These are phyloP conservation scores for Psylliodes chrysocephalus DNA, from an alignment of 2,888 invertebrate species.

Conservation along the genomic window DNA sequence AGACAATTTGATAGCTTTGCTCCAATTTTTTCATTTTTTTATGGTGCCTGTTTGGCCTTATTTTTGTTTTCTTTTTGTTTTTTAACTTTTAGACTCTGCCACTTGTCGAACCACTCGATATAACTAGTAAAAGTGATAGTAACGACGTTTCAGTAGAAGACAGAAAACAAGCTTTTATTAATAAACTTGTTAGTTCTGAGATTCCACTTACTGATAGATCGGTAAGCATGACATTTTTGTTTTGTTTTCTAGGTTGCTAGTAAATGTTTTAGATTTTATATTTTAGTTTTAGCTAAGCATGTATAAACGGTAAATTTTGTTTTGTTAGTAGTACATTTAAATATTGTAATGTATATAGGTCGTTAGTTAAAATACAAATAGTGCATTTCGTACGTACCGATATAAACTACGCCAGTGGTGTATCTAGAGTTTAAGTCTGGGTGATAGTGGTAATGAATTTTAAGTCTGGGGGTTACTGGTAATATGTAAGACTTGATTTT, in stretches of 20 bases:
- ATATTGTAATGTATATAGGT: too few species aligned
- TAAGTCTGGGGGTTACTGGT: too few species aligned
- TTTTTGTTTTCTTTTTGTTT: slow-evolving; percentile 41
- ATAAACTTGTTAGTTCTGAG: slow-evolving; percentile 56
- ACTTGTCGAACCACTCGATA: slow-evolving; percentile 58
- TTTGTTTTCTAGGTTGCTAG: slow-evolving; percentile 2
- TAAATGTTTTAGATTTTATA: slow-evolving; percentile 2
- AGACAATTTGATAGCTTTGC: slow-evolving; percentile 3
- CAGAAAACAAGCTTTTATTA: slow-evolving; percentile 57
- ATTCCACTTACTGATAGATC: slow-evolving; percentile 59
- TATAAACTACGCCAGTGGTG: too few species aligned
- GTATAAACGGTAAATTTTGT: too few species aligned
- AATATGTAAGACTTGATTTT: too few species aligned
- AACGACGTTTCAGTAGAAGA: slow-evolving; percentile 51
- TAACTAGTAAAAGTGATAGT: slow-evolving; percentile 55
- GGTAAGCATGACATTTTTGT: slow-evolving; percentile 59
- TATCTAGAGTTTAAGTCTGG: too few species aligned
- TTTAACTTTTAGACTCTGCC: slow-evolving; percentile 57
- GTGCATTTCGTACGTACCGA: too few species aligned
- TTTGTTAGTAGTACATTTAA: too few species aligned
- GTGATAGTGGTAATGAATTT: too few species aligned
- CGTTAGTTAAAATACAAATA: too few species aligned
- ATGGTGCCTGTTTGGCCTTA: slow-evolving; percentile 19
- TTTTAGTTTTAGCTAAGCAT: not conserved
- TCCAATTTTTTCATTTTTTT: not conserved